These are phyloP conservation scores for Orthonevra nobilis DNA, from an alignment of 2,888 invertebrate genomes.

Conservation along the genomic window DNA sequence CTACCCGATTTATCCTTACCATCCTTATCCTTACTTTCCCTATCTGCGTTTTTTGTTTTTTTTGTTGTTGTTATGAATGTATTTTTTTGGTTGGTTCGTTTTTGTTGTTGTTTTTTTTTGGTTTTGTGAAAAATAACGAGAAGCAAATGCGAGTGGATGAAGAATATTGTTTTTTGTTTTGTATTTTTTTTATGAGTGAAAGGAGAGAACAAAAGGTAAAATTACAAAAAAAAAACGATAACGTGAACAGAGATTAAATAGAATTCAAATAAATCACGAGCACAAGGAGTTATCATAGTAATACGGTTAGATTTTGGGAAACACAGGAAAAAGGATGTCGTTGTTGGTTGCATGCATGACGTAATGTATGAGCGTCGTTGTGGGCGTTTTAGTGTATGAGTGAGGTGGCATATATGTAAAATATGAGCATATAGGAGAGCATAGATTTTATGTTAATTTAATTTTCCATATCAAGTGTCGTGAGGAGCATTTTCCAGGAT, in stretches of 20 bases:
- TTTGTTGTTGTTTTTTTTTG: constrained; percentile 18
- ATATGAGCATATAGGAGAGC: constrained; percentile 6
- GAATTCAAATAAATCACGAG: constrained; percentile 6
- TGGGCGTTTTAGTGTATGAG: constrained; percentile 9
- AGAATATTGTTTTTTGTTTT: constrained; percentile 44
- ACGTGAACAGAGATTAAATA: constrained; percentile 24
- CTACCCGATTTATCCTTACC: constrained; percentile 87
- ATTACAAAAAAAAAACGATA: constrained; percentile 29
- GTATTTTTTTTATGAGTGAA: constrained; percentile 26
- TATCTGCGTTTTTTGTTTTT: constrained; percentile 82
- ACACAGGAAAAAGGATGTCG: constrained; percentile 40
- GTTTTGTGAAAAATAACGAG: constrained; percentile 42
- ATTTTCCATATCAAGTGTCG: constrained; percentile 40
- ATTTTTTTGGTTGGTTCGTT: constrained; percentile 39
- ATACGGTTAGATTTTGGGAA: constrained; percentile 45
- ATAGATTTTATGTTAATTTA: constrained; percentile 41
- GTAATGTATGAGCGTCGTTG: constrained; percentile 24
- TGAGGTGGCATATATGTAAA: too few relatives aligned
- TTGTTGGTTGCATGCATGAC: constrained; percentile 33
- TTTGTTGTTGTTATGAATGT: constrained; percentile 25
- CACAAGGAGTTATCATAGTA: constrained; percentile 39
- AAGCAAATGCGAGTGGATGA: constrained; percentile 60
- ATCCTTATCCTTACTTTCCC: constrained; percentile 90
- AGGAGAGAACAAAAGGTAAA: constrained; percentile 37
- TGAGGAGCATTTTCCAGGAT: constrained; percentile 30